These are phyloP conservation scores for Synanthedon vespiformis DNA, from an alignment of 2,888 invertebrate genomes.

Conservation along the genomic window DNA sequence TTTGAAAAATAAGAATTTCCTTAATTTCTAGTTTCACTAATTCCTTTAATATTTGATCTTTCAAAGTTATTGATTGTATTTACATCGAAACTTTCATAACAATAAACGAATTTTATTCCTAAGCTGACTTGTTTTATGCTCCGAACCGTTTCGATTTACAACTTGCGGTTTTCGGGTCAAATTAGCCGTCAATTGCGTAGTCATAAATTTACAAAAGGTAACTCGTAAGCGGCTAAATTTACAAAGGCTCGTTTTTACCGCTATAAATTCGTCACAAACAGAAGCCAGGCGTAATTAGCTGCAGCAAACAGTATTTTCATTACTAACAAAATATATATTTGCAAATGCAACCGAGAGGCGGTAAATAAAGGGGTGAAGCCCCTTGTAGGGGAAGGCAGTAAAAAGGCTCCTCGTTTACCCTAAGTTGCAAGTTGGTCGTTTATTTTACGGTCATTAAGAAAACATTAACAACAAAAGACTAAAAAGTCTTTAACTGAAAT, in stretches of 20 bases:
- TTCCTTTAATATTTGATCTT: too few relatives aligned
- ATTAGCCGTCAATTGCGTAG: constrained; percentile 26
- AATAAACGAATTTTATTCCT: constrained; percentile 1
- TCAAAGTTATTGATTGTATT: too few relatives aligned
- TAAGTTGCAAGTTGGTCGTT: neutral
- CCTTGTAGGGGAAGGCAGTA: neutral
- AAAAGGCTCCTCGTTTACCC: neutral
- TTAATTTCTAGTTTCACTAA: too few relatives aligned
- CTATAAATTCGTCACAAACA: neutral
- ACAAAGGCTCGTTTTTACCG: neutral
- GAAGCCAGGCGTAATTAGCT: neutral
- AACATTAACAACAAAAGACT: neutral
- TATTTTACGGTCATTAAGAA: neutral
- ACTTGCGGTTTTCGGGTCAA: constrained; percentile 35
- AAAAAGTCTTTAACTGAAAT: neutral
- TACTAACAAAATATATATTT: neutral
- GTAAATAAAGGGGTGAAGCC: neutral
- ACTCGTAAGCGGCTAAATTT: constrained; percentile 7
- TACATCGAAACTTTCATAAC: too few relatives aligned
- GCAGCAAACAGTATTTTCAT: neutral
- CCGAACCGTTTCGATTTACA: constrained; percentile 36
- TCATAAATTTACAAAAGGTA: constrained; percentile 16
- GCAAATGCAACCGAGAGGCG: neutral
- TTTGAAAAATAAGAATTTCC: too few relatives aligned
- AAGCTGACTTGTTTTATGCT: constrained; percentile 32